Percentiles rank a stretch among this genome's conserved stretches.
Evolutionary conservation across 2,113 vertebrate species (phyloP).

Genomic region (Tor tambroides): DNA sequence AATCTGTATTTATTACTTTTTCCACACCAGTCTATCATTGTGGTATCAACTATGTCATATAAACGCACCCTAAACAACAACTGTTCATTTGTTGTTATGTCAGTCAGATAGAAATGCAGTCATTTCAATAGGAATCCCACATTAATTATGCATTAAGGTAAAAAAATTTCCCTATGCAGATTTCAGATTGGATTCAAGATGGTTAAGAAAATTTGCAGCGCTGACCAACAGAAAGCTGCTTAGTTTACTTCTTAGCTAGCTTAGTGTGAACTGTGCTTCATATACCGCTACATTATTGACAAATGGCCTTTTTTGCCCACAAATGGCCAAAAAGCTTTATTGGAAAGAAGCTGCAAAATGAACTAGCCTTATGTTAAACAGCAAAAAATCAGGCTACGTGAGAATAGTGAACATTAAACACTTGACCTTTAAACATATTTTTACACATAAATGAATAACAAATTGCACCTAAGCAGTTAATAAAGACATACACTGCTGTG

Average conservation of each 20-base stretch:
- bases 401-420: background rate
- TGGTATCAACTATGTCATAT: background rate
- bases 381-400: background rate
- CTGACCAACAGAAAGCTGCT: too few relatives aligned
- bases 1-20: background rate
- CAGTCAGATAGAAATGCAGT: too few relatives aligned
- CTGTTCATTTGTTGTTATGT: background rate
- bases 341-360: background rate
- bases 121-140: too few relatives aligned
- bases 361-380: background rate
- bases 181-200: background rate
- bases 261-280: background rate
- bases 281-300: background rate
- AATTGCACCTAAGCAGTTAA: background rate
- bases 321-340: background rate
- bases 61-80: background rate
- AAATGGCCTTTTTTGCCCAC: background rate
- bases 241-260: background rate
- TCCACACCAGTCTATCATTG: background rate
- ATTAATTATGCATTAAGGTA: too few relatives aligned
- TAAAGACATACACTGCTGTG: constrained; percentile 9
- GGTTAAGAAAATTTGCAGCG: too few relatives aligned
- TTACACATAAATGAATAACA: background rate
- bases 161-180: background rate
- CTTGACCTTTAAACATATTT: background rate